Percentiles rank a stretch among this genome's conserved stretches.
Evolutionary conservation across 2,888 invertebrate species (phyloP).

Genomic region (Pasiphila rectangulata): DNA sequence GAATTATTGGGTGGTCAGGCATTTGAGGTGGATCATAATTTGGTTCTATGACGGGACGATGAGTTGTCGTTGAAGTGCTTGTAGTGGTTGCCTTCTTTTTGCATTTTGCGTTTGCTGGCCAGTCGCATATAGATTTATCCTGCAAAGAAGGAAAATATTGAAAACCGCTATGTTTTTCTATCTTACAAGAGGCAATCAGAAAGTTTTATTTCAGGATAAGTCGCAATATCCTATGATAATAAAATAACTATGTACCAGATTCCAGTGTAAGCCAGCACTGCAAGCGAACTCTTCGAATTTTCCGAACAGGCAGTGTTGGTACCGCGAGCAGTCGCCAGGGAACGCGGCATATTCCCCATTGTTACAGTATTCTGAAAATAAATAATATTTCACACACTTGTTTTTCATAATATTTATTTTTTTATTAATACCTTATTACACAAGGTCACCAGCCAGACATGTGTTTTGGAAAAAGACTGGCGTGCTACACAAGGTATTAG

Average conservation of each 20-base stretch:
- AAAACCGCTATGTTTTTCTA: background rate
- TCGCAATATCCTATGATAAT: no score
- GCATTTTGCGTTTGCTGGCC: constrained; percentile 85
- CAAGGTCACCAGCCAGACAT: no score
- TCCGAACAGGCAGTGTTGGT: constrained; percentile 89
- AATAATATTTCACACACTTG: background rate
- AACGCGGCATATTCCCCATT: constrained; percentile 84
- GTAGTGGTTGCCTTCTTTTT: constrained; percentile 49
- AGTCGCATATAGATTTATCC: constrained; percentile 85
- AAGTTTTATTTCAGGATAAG: background rate
- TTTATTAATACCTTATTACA: no score
- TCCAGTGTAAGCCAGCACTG: constrained; percentile 87
- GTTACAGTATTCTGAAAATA: constrained; percentile 70
- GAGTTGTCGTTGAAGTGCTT: constrained; percentile 46
- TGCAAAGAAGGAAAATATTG: constrained; percentile 38
- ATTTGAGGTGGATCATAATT: constrained; percentile 18
- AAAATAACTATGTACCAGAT: constrained; percentile 71
- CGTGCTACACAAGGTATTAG: no score
- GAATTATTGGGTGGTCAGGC: constrained; percentile 24
- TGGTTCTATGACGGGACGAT: constrained; percentile 39
- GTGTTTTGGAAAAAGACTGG: no score
- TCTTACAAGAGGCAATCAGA: background rate
- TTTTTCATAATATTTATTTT: background rate
- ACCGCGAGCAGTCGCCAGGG: constrained; percentile 86
- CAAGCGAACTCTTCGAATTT: constrained; percentile 87